Evolutionary conservation across 1,140 invertebrate species (phyloP).

Genomic region (Ganaspis sp.): DNA sequence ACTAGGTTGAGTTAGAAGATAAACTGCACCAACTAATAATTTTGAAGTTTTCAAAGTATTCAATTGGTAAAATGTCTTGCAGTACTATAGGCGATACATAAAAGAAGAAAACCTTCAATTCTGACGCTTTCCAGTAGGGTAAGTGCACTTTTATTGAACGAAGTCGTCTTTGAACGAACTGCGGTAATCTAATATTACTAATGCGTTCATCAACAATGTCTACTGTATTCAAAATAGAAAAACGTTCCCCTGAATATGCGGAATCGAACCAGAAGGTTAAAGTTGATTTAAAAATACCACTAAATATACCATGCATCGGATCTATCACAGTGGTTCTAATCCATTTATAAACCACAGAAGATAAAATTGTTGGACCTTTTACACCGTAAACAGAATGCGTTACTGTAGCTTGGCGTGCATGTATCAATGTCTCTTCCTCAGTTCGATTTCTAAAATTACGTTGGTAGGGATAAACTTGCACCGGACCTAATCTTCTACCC

Average conservation of each 20-base stretch:
- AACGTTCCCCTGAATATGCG: slow-evolving; percentile 22
- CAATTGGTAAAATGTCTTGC: slow-evolving; percentile 33
- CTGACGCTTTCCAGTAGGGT: slow-evolving; percentile 51
- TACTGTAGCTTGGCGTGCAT: neutral
- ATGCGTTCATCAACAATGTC: slow-evolving; percentile 37
- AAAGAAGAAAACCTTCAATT: slow-evolving; percentile 48
- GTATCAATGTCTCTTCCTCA: neutral
- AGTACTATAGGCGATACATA: slow-evolving; percentile 43
- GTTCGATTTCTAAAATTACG: neutral
- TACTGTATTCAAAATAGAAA: slow-evolving; percentile 17
- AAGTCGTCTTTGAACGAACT: slow-evolving; percentile 42
- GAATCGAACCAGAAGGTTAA: slow-evolving; percentile 30
- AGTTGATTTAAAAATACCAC: neutral
- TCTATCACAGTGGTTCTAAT: no score
- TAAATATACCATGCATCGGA: neutral
- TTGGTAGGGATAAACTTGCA: neutral
- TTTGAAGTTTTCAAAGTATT: slow-evolving; percentile 50
- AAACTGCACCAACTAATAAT: slow-evolving; percentile 33
- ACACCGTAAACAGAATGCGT: neutral
- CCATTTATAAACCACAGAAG: neutral
- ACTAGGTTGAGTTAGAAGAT: slow-evolving; percentile 30
- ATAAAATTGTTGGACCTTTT: neutral
- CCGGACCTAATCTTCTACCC: neutral
- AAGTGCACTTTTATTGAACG: slow-evolving; percentile 37
- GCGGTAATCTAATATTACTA: slow-evolving; percentile 34